Conservation (phyloP, 1,140 invertebrate species). For the Ladona fulva region DNA sequence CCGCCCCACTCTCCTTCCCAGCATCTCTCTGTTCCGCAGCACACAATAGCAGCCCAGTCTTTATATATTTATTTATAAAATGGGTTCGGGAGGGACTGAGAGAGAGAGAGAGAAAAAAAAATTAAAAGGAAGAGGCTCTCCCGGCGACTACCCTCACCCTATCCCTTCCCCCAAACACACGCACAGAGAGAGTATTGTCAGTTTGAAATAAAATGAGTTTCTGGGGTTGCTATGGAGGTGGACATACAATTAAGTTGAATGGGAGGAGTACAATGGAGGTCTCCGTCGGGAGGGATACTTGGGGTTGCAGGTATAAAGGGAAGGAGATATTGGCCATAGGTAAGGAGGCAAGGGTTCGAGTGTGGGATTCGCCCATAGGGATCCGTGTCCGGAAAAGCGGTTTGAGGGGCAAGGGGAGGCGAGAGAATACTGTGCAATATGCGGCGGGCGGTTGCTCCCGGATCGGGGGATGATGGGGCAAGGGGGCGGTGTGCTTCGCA, state of each 20-base stretch:
- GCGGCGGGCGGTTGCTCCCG: too few relatives aligned
- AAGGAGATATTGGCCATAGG: background rate
- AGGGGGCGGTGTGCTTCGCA: too few relatives aligned
- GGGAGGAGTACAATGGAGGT: background rate
- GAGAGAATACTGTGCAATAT: too few relatives aligned
- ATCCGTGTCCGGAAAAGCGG: too few relatives aligned
- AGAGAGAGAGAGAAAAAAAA: background rate
- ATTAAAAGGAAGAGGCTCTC: background rate
- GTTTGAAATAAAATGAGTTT: constrained; percentile 10
- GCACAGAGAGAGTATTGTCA: background rate
- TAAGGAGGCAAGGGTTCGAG: background rate
- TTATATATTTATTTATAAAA: constrained; percentile 11
- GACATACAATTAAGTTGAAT: constrained; percentile 3
- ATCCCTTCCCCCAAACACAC: background rate
- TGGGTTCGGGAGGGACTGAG: background rate
- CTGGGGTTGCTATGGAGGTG: constrained; percentile 1
- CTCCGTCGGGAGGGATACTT: background rate
- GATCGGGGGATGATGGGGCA: too few relatives aligned
- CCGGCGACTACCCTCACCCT: too few relatives aligned
- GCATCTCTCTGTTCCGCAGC: background rate
- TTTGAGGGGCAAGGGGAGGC: background rate
- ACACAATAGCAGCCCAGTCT: constrained; percentile 7
- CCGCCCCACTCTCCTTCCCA: background rate
- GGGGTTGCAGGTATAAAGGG: background rate
- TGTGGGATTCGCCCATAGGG: background rate